Base-by-base conservation (phyloP, 2,888 invertebrate genomes). In the Epirrhoe tristata region DNA sequence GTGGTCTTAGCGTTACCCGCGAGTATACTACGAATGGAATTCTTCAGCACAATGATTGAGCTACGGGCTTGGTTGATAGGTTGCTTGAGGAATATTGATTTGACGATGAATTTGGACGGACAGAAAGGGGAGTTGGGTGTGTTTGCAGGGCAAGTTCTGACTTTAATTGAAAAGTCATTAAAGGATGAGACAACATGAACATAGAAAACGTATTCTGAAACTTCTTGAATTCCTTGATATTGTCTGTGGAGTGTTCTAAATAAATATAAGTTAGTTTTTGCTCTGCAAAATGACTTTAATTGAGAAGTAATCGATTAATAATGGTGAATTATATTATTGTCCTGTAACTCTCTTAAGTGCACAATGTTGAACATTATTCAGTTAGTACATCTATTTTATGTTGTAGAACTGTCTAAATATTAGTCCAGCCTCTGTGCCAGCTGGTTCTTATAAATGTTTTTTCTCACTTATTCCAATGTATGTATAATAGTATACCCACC, bases 51-150 rank as follows among this genome's bases (percentile, higher is more conserved):
- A 1, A 82, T 97, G 61, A 79, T 95, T 54, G 97, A 97, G 74
- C 89, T 96, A 54, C 90, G 95, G 56, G 82, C 93, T 34, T 97
- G 97, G 97, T 81, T 97, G 46, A 84, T 90, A 1, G 95, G 95
- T 56, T 88, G 94, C 62, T 77, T 95, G 16, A 92, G 93, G 34
- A 94, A 92, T 5, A 69, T 91, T 0, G 90, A 95, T 2, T 76
- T 95, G 36, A 94, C 93, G 1, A 94, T 85, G 79, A 77, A 75
- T 3, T 67, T 84, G 3, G 86, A 95, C 0, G 97, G 97, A 66
- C 88, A 95, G 0, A 95, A 96, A 76, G 91, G 94, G 0, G 96
- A 96, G 61, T 95, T 96, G 67, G 94, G 95, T 0, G 81, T 94
- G 3, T 90, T 96, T 34, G 96, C 96, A 0, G 90, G 89, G 1